Evolutionary conservation across 2,797 vertebrate species (phyloP).

Genomic region (Tragopan temminckii): DNA sequence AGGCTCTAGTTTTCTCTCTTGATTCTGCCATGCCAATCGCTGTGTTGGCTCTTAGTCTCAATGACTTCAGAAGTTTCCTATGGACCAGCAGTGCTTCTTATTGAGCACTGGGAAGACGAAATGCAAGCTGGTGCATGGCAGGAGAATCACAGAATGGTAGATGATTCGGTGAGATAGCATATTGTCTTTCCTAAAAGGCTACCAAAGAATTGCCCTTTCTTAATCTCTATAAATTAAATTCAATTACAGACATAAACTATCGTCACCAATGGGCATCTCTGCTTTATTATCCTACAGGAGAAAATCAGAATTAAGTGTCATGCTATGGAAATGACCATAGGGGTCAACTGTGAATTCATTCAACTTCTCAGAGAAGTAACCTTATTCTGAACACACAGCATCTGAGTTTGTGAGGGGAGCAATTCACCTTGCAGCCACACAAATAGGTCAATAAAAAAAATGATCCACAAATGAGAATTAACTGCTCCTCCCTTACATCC

Average conservation of each 20-base stretch:
- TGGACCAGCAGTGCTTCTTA: background rate
- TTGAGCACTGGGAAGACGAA: background rate
- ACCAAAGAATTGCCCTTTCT: background rate
- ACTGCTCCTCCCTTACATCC: background rate
- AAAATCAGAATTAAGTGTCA: background rate
- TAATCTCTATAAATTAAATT: background rate
- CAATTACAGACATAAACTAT: background rate
- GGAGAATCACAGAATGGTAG: background rate
- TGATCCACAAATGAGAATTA: slow-evolving; percentile 36
- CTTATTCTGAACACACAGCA: background rate
- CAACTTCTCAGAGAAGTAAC: background rate
- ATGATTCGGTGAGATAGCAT: too few relatives aligned
- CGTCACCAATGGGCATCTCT: background rate
- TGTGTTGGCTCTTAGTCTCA: background rate
- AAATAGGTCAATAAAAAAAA: background rate
- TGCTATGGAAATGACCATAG: background rate
- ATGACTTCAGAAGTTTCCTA: background rate
- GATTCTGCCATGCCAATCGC: background rate
- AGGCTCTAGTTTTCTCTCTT: background rate
- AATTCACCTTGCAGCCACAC: background rate
- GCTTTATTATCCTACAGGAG: background rate
- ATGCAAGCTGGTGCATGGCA: background rate
- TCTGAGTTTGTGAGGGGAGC: background rate
- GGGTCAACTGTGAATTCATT: background rate
- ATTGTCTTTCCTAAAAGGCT: background rate